Evolutionary conservation across 2,888 invertebrate genomes (phyloP).

Genomic region (Drosophila vallismaia): DNA sequence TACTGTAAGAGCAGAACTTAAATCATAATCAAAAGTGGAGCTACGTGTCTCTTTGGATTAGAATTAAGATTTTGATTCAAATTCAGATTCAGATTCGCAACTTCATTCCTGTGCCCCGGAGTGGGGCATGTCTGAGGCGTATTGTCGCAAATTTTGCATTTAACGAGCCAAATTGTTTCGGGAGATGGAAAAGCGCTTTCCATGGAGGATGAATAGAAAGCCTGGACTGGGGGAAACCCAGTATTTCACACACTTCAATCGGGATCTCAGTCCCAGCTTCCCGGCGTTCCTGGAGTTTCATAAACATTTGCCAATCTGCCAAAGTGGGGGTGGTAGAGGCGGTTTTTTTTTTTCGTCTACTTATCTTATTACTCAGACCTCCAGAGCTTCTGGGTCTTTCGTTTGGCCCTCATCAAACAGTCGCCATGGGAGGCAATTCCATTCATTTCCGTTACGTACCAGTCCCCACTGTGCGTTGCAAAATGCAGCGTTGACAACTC

Average conservation of each 20-base stretch:
- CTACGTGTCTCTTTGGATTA: neutral
- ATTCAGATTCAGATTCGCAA: conserved; percentile 1
- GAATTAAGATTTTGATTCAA: neutral
- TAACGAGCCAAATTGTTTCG: conserved; percentile 63
- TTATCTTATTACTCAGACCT: conserved; percentile 39
- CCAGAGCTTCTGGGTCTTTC: neutral
- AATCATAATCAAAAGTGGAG: neutral
- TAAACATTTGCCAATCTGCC: conserved; percentile 33
- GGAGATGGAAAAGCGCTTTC: no score
- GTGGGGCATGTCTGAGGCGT: conserved; percentile 16
- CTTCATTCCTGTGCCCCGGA: neutral
- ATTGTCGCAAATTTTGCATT: conserved; percentile 53
- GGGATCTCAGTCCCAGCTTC: conserved; percentile 14
- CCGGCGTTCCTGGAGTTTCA: conserved; percentile 7
- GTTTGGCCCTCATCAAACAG: conserved; percentile 31
- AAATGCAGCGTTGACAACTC: conserved; percentile 72
- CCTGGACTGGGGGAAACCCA: neutral
- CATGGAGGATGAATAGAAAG: no score
- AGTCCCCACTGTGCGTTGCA: conserved; percentile 58
- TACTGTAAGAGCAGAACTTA: neutral
- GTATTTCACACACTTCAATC: conserved; percentile 5
- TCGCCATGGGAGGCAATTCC: conserved; percentile 48
- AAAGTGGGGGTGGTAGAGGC: conserved; percentile 4
- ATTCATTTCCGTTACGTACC: conserved; percentile 33
- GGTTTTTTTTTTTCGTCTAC: conserved; percentile 5